Evolutionary conservation across 2,113 vertebrate genomes (phyloP), one percentile per base, ranked within the genome.

Genomic region (Anthoscopus minutus): DNA sequence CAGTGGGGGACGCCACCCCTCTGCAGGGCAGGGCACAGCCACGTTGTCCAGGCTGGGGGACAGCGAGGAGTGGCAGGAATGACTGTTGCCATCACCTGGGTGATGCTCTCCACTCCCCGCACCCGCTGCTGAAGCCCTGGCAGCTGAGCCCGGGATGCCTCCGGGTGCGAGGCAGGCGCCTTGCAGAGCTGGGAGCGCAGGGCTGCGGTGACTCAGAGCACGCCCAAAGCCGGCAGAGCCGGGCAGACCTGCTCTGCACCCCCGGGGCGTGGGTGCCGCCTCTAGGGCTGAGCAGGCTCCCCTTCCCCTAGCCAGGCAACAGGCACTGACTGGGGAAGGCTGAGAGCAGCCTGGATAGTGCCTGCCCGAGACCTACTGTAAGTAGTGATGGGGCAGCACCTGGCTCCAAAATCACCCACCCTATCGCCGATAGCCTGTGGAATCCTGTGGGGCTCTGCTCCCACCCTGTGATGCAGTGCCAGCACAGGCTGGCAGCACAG

Each of bases 241-340:
- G 82, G 96, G 95, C 66, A 88, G 86, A 96, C 96, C 90, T 92
- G 96, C 88, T 95, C 77, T 37, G 83, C 48, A 15, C 74, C 58
- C 48, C 35, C 13, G 5, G 44, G 84, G 7, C 37, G 16, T 3
- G 64, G 92, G 76, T 60, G 86, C 81, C 5, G n/a, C 64, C 74
- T 66, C 58, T 42, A 50, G 58, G 47, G 71, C 73, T 89, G 28
- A 61, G 79, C 57, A 61, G 70, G 30, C 47, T 74, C 31, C 25
- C 21, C 38, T 86, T 88, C 22, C 66, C 56, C 67, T 20, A 42
- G 66, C 58, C 17, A 1, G n/a, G 74, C 40, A 51, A 56, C 44
- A 76, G 57, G 48, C 64, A 38, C 44, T n/a, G 9, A 10, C 11
- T 2, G 8, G 50, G 45, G 40, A 86, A 25, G 35, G 58, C 58